A percentile compares a stretch with the other conserved stretches of the same genome.
Conservation (phyloP, 1,140 invertebrate species). For the Samia ricini region DNA sequence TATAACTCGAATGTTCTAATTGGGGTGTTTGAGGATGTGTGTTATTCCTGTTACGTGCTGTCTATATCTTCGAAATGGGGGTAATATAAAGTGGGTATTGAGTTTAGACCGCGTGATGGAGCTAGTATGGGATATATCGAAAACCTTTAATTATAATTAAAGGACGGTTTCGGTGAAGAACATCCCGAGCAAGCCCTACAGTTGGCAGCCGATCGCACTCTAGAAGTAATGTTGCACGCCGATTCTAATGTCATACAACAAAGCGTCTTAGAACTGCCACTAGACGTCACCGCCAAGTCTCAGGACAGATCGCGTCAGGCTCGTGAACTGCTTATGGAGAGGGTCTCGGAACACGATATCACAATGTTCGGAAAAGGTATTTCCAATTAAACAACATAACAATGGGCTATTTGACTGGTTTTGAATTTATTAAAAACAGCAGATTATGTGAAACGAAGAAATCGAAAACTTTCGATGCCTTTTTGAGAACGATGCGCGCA, state of each 20-base stretch:
- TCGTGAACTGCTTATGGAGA: slow-evolving; percentile 38
- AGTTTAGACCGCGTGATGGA: too few relatives aligned
- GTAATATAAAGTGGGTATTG: too few relatives aligned
- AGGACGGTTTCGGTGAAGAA: slow-evolving; percentile 63
- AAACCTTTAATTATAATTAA: background rate
- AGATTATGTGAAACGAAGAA: too few relatives aligned
- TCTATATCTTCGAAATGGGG: too few relatives aligned
- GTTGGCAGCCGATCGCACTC: slow-evolving; percentile 30
- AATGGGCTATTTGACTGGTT: too few relatives aligned
- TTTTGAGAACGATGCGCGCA: too few relatives aligned
- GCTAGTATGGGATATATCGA: too few relatives aligned
- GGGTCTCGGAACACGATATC: slow-evolving; percentile 44
- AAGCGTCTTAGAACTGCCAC: slow-evolving; percentile 31
- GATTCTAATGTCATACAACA: slow-evolving; percentile 19
- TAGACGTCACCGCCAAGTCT: slow-evolving; percentile 29
- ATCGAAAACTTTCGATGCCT: too few relatives aligned
- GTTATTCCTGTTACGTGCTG: too few relatives aligned
- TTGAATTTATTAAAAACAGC: too few relatives aligned
- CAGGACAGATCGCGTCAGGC: slow-evolving; percentile 32
- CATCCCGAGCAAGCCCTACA: slow-evolving; percentile 34
- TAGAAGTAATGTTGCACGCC: slow-evolving; percentile 42
- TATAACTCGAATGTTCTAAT: too few relatives aligned
- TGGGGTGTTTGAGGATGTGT: too few relatives aligned
- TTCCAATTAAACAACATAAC: background rate
- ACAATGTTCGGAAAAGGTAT: slow-evolving; percentile 51